Percentiles rank a stretch among this genome's conserved stretches.
Conservation (phyloP, 2,888 invertebrate genomes). For the Ochlodes sylvanus region DNA sequence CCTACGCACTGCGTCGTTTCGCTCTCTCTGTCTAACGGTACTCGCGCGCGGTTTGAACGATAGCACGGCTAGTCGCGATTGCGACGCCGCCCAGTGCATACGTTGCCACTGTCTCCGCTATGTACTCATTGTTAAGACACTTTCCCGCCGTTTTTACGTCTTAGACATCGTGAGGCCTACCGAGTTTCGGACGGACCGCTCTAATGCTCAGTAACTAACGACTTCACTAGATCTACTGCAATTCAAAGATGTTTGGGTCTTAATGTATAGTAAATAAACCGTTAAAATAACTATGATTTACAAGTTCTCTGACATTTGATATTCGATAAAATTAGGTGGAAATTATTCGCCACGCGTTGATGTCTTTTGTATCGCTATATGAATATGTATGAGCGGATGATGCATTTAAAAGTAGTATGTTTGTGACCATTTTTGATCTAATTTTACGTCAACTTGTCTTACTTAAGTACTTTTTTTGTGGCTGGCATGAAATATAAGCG, state of each 20-base stretch:
- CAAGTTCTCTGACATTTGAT: constrained; percentile 34
- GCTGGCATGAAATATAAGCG: constrained; percentile 27
- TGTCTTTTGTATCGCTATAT: constrained; percentile 61
- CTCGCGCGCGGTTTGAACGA: constrained; percentile 72
- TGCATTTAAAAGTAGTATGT: constrained; percentile 27
- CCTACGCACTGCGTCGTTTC: constrained; percentile 61
- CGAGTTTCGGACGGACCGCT: not conserved
- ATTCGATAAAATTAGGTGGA: constrained; percentile 33
- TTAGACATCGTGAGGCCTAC: constrained; percentile 52
- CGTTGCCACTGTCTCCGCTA: constrained; percentile 42
- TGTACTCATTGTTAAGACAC: constrained; percentile 20
- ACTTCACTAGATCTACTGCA: constrained; percentile 15
- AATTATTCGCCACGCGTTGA: constrained; percentile 58
- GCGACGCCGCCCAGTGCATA: constrained; percentile 70
- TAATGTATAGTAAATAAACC: constrained; percentile 34
- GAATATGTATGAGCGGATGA: constrained; percentile 33
- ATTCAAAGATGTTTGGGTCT: constrained; percentile 8
- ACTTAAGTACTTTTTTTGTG: constrained; percentile 9
- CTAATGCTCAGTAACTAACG: constrained; percentile 16
- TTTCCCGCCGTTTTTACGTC: constrained; percentile 65
- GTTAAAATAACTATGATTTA: constrained; percentile 34
- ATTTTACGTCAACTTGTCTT: constrained; percentile 21
- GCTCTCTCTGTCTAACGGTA: constrained; percentile 81
- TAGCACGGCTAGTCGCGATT: constrained; percentile 73
- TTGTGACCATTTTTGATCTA: constrained; percentile 16